Conservation (phyloP, 1,140 invertebrate species). For the Drosophila equinoxialis region DNA sequence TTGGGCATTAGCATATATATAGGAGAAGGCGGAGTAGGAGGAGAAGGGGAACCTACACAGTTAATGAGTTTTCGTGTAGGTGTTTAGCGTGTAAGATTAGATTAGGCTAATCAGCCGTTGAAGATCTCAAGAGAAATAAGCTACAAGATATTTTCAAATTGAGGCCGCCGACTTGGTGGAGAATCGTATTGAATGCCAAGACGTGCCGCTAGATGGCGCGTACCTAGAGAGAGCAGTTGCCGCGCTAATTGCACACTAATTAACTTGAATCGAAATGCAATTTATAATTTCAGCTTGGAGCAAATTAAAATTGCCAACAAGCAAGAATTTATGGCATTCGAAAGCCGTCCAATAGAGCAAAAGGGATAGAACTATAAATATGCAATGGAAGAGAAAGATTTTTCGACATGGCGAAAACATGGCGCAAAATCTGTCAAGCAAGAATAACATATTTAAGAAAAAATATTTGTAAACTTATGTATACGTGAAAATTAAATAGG, state of each 20-base stretch:
- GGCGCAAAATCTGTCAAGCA: constrained; percentile 69
- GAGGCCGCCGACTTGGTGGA: neutral
- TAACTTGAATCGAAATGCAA: constrained; percentile 68
- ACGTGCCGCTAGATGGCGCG: constrained; percentile 28
- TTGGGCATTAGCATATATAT: constrained; percentile 53
- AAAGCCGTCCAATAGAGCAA: constrained; percentile 1
- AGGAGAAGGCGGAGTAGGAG: neutral
- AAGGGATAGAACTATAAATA: neutral
- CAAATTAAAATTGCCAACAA: constrained; percentile 77
- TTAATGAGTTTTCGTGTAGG: constrained; percentile 72
- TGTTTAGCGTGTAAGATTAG: constrained; percentile 76
- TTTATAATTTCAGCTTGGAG: constrained; percentile 77
- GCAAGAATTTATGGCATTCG: constrained; percentile 66
- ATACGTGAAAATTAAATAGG: constrained; percentile 51
- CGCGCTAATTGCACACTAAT: constrained; percentile 67
- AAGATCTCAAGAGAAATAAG: constrained; percentile 42
- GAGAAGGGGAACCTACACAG: constrained; percentile 10
- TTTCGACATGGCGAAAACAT: constrained; percentile 17
- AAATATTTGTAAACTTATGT: constrained; percentile 40
- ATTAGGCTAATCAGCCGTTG: constrained; percentile 71
- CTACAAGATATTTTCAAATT: neutral
- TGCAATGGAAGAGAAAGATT: neutral
- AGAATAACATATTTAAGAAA: constrained; percentile 61
- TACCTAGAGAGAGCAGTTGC: constrained; percentile 35
- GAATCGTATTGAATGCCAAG: constrained; percentile 39